Percentiles rank a stretch among this genome's conserved stretches.
phyloP scores from a whole-genome alignment of 2,888 invertebrate genomes.

The Dryocosmus kuriphilus region DNA sequence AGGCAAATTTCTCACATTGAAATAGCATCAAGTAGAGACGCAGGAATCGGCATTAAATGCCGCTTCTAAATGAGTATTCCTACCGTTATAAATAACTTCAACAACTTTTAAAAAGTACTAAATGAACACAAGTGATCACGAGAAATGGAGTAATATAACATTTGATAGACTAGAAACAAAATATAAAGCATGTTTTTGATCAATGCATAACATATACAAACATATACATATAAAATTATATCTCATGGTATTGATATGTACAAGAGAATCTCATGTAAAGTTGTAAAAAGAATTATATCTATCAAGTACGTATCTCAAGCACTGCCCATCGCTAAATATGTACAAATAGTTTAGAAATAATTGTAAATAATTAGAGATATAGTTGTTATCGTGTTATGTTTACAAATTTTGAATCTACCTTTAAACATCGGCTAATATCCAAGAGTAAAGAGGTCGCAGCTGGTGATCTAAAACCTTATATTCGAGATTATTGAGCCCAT shows the following conservation, averaged over 20 bases:
- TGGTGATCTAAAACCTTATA: constrained; percentile 74
- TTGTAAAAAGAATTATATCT: background rate
- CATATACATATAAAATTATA: background rate
- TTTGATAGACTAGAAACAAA: background rate
- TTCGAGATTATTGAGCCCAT: constrained; percentile 73
- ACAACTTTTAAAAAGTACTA: background rate
- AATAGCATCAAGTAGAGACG: background rate
- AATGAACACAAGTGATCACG: background rate
- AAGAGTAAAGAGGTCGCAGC: constrained; percentile 73
- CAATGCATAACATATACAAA: background rate
- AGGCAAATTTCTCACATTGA: background rate
- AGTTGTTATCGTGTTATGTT: background rate
- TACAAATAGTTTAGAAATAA: constrained; percentile 3
- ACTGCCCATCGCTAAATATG: constrained; percentile 15
- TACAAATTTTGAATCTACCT: constrained; percentile 9
- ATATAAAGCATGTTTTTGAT: background rate
- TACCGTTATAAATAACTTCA: background rate
- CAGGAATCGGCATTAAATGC: background rate
- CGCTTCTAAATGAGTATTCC: background rate
- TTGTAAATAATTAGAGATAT: background rate
- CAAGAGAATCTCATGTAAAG: background rate
- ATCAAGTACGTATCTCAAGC: background rate
- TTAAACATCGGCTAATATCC: constrained; percentile 74
- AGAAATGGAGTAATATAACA: too few species aligned
- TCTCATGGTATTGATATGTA: background rate